These are phyloP conservation scores for Osedax frankpressi DNA, from an alignment of 2,888 invertebrate species.

Conservation along the genomic window DNA sequence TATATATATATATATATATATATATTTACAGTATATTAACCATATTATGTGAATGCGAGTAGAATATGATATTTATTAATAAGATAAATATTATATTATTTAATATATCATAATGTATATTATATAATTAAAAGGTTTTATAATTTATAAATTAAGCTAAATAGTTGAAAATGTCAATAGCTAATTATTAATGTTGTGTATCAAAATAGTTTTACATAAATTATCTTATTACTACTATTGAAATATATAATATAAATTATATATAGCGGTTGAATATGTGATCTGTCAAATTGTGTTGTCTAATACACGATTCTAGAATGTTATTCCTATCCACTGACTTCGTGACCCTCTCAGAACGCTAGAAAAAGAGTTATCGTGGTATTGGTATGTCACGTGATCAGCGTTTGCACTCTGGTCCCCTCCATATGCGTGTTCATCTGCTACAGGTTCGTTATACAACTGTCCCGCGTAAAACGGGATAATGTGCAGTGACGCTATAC, in stretches of 20 bases:
- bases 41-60: no score
- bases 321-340: not conserved
- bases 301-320: no score
- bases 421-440: conserved; percentile 19
- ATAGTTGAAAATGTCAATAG: no score
- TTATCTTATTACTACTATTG: not conserved
- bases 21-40: no score
- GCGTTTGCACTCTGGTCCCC: conserved; percentile 20
- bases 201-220: not conserved
- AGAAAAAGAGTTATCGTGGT: conserved; percentile 5
- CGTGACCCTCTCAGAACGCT: conserved; percentile 8
- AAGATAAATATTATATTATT: not conserved
- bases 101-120: not conserved
- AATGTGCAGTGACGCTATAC: no score
- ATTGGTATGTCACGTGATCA: conserved; percentile 20
- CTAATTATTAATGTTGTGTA: not conserved
- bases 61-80: not conserved
- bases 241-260: no score
- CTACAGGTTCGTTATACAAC: no score
- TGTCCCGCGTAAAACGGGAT: no score
- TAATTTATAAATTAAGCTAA: no score
- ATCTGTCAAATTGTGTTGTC: no score
- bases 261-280: no score
- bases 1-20: conserved; percentile 1
- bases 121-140: not conserved